Conservation (phyloP, 2,113 vertebrate species). For the Nibea albiflora region DNA sequence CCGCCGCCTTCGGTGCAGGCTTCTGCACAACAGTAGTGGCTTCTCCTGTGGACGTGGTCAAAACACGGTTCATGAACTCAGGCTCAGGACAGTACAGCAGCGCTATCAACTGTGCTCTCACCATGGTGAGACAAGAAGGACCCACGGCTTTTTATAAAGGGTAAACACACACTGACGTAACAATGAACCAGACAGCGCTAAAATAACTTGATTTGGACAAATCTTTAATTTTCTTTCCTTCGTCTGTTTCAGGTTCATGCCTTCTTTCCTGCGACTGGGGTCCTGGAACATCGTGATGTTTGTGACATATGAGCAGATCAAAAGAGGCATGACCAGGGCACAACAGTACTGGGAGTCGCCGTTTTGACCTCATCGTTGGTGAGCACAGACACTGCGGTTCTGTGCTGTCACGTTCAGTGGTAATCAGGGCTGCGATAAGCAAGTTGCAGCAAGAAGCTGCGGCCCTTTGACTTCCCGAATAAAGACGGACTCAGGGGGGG, state of each 20-base stretch:
- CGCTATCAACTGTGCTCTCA: slow-evolving; percentile 88
- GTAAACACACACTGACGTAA: slow-evolving; percentile 75
- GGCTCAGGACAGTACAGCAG: slow-evolving; percentile 85
- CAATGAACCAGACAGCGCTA: not conserved
- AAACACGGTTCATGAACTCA: slow-evolving; percentile 97
- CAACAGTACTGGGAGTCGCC: slow-evolving; percentile 85
- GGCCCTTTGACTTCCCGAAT: not conserved
- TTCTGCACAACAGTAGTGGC: slow-evolving; percentile 96
- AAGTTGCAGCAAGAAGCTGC: not conserved
- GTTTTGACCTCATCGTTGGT: slow-evolving; percentile 62
- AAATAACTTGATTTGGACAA: not conserved
- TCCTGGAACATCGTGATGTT: slow-evolving; percentile 99
- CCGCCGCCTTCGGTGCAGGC: slow-evolving; percentile 92
- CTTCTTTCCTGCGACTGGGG: slow-evolving; percentile 93
- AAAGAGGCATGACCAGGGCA: slow-evolving; percentile 82
- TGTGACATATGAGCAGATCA: slow-evolving; percentile 94
- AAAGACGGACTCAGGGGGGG: not conserved
- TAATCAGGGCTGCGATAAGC: not conserved
- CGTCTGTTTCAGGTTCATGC: slow-evolving; percentile 86
- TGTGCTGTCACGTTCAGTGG: not conserved
- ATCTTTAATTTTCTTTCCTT: slow-evolving; percentile 6
- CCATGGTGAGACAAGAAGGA: slow-evolving; percentile 89
- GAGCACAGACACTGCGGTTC: not conserved
- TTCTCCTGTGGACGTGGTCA: slow-evolving; percentile 94
- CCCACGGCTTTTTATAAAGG: slow-evolving; percentile 93